A percentile compares a stretch with the other conserved stretches of the same genome.
These are phyloP conservation scores for Scaptomyza graminum DNA, from an alignment of 1,140 invertebrate genomes.

Conservation along the genomic window DNA sequence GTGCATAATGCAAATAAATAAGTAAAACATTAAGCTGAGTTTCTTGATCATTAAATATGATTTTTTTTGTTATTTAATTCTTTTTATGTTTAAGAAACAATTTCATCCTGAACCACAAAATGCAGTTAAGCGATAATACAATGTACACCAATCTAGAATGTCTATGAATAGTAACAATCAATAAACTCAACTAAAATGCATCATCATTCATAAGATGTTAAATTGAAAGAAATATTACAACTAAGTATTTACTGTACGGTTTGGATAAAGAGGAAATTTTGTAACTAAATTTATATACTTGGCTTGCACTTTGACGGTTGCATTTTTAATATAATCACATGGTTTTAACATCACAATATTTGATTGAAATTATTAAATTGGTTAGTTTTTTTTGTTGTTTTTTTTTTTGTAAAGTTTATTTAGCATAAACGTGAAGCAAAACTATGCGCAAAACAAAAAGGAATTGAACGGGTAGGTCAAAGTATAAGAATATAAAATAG, in stretches of 20 bases:
- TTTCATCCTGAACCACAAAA: constrained; percentile 36
- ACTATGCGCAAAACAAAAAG: constrained; percentile 57
- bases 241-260: constrained; percentile 79
- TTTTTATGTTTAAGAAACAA: constrained; percentile 1
- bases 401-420: constrained; percentile 35
- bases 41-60: constrained; percentile 68
- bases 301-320: constrained; percentile 76
- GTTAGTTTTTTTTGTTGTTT: constrained; percentile 4
- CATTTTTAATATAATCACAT: constrained; percentile 59
- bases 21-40: constrained; percentile 82
- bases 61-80: constrained; percentile 14
- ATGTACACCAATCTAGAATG: constrained; percentile 70
- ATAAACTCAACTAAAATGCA: constrained; percentile 81
- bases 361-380: constrained; percentile 41
- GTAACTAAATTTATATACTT: constrained; percentile 81
- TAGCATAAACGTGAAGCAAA: constrained; percentile 69
- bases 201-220: constrained; percentile 78
- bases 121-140: constrained; percentile 65
- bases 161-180: constrained; percentile 68
- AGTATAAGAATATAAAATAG: constrained; percentile 15
- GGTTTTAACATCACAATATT: constrained; percentile 68
- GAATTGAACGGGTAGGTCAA: constrained; percentile 8
- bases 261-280: constrained; percentile 84
- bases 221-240: constrained; percentile 81
- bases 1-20: constrained; percentile 84